Conservation (phyloP, 2,113 vertebrate genomes). For the Leucoraja erinaceus region DNA sequence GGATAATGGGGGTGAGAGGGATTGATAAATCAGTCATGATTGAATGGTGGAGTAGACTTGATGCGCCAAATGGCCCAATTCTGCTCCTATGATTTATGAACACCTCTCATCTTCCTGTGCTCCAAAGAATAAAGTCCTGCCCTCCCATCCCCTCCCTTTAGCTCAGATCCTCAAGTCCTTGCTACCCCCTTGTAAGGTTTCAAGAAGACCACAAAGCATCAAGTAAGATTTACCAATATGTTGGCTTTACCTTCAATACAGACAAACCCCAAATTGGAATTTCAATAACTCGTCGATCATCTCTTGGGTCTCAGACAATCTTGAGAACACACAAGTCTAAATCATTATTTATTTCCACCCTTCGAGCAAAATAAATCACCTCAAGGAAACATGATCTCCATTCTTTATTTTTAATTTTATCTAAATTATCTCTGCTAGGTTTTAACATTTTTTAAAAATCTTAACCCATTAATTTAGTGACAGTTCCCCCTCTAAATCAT, state of each 20-base stretch:
- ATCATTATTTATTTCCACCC: background rate
- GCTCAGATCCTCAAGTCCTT: too few species aligned
- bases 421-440: background rate
- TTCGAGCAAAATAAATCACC: background rate
- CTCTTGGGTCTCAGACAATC: background rate
- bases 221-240: background rate
- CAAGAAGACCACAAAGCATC: background rate
- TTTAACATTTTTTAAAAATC: background rate
- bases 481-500: slow-evolving; percentile 5
- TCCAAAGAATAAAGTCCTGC: too few species aligned
- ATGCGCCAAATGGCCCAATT: too few species aligned
- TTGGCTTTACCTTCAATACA: background rate
- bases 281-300: background rate
- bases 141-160: too few species aligned
- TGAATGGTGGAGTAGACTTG: too few species aligned
- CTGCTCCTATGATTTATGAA: too few species aligned
- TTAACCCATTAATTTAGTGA: slow-evolving; percentile 18
- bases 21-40: too few species aligned
- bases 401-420: slow-evolving; percentile 4
- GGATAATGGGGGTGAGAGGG: too few species aligned
- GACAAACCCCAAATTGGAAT: background rate
- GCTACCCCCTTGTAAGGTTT: too few species aligned
- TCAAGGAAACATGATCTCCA: background rate
- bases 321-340: background rate
- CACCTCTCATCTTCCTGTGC: too few species aligned